Base-by-base conservation (phyloP, 2,113 vertebrate species). In the Fukomys damarensis region DNA sequence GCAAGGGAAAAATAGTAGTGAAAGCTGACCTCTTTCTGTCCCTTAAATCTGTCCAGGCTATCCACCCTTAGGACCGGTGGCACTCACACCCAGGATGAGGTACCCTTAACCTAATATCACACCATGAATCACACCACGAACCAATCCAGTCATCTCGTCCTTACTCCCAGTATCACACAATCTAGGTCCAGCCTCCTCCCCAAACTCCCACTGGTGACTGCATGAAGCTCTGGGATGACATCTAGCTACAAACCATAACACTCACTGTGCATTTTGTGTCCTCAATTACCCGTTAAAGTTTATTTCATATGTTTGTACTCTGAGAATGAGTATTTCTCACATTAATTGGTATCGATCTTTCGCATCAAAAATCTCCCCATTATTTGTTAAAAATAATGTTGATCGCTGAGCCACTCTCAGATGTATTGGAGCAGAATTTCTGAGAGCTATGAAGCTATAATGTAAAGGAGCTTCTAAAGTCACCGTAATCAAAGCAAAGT, bases 401-500 rank as follows among this genome's bases (percentile, higher is more conserved):
- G 13, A 8, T 94, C 81, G 77, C 49, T 61, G 49, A 80, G 11
- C 41, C 13, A 35, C 28, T 82, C 77, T 22, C 26, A 63, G 49
- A 63, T 19, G 16, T 52, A 66, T 56, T 92, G 35, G 83, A 72
- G 66, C 32, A 74, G 30, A 82, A 80, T 80, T 92, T 87, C n/a
- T 93, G 10, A 83, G 28, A 43, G 16, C 3, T 19, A 70, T 38
- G 54, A 82, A 86, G 12, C 5, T 86, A 1, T 24, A 1, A 79
- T 89, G 77, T 76, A 92, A 95, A 86, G 70, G 56, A 61, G 20
- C 4, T 91, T 92, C 26, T 13, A 56, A 46, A 28, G 22, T 74
- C n/a, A 74, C 87, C 80, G 83, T 74, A 72, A 84, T 76, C 49
- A 84, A 41, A 86, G 2, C 88, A 26, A 89, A 83, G 26, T 93